Percentiles rank a stretch among this genome's conserved stretches.
Conservation (phyloP, 1,140 invertebrate species). For the Scaptomyza hsui region DNA sequence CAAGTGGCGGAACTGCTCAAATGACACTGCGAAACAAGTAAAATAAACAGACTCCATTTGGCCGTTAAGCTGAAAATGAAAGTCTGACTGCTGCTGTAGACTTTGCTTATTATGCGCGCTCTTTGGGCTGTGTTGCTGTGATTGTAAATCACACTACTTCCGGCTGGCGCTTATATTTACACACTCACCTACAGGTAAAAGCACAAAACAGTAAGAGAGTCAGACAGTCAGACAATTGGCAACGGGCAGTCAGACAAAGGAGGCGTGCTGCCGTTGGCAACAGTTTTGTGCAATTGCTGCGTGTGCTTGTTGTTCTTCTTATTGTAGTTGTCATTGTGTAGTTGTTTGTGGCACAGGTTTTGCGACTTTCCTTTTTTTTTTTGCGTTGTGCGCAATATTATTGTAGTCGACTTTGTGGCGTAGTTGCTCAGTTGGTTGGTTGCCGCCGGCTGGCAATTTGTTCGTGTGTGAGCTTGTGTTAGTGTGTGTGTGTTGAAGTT, state of each 20-base stretch:
- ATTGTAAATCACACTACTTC: conserved; percentile 80
- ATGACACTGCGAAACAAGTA: conserved; percentile 38
- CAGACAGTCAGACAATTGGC: conserved; percentile 6
- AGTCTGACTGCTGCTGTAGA: conserved; percentile 12
- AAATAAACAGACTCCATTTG: conserved; percentile 31
- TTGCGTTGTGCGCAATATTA: conserved; percentile 61
- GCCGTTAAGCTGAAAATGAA: conserved; percentile 1
- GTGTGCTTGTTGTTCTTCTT: background rate
- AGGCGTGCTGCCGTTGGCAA: conserved; percentile 33
- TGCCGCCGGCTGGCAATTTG: conserved; percentile 38
- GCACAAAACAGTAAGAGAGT: conserved; percentile 48
- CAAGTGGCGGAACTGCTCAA: conserved; percentile 40
- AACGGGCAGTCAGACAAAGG: conserved; percentile 5
- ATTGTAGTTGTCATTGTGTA: conserved; percentile 31
- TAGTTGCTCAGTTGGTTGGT: conserved; percentile 42
- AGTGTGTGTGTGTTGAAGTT: conserved; percentile 60
- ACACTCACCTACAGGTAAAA: conserved; percentile 33
- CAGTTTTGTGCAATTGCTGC: conserved; percentile 34
- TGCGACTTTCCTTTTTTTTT: conserved; percentile 29
- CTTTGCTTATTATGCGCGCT: conserved; percentile 63
- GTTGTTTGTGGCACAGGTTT: conserved; percentile 60
- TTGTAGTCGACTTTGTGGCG: conserved; percentile 58
- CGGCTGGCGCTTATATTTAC: conserved; percentile 43
- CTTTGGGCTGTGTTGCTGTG: conserved; percentile 32
- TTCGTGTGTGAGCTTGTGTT: conserved; percentile 9